A percentile compares a stretch with the other conserved stretches of the same genome.
Evolutionary conservation across 2,888 invertebrate species (phyloP).

Genomic region (Tetragonula carbonaria): DNA sequence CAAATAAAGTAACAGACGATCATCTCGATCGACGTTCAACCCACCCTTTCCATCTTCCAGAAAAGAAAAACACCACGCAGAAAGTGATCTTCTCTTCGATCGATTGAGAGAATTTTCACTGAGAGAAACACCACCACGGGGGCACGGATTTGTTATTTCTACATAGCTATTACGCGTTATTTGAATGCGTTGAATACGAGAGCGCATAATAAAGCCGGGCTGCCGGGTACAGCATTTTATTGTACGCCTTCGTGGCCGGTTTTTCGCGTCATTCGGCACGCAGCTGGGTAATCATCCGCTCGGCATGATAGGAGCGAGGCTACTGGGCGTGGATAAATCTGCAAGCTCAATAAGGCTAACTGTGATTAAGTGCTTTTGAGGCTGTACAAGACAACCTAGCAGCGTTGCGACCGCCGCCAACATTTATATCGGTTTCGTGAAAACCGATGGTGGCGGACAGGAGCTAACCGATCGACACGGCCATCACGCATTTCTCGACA

Average conservation of each 20-base stretch:
- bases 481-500: neutral
- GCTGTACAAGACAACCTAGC: constrained; percentile 67
- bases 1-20: neutral
- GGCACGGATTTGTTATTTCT: neutral
- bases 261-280: constrained; percentile 74
- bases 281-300: constrained; percentile 80
- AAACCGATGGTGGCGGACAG: constrained; percentile 38
- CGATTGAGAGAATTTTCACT: constrained; percentile 33
- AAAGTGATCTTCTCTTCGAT: neutral
- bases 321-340: constrained; percentile 83
- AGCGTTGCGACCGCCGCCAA: constrained; percentile 56
- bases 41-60: neutral
- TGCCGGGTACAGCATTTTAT: constrained; percentile 73
- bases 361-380: constrained; percentile 76
- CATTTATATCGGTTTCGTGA: constrained; percentile 64
- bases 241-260: constrained; percentile 57
- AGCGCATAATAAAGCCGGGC: constrained; percentile 78
- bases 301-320: constrained; percentile 80
- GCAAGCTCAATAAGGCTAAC: constrained; percentile 76
- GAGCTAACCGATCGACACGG: constrained; percentile 37
- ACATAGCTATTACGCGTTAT: constrained; percentile 74
- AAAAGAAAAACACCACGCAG: neutral
- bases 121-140: constrained; percentile 16
- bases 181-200: constrained; percentile 72
- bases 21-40: too few relatives aligned